Evolutionary conservation across 2,797 vertebrate genomes (phyloP), one percentile per base, ranked within the genome.

Genomic region (Sciaenops ocellatus): DNA sequence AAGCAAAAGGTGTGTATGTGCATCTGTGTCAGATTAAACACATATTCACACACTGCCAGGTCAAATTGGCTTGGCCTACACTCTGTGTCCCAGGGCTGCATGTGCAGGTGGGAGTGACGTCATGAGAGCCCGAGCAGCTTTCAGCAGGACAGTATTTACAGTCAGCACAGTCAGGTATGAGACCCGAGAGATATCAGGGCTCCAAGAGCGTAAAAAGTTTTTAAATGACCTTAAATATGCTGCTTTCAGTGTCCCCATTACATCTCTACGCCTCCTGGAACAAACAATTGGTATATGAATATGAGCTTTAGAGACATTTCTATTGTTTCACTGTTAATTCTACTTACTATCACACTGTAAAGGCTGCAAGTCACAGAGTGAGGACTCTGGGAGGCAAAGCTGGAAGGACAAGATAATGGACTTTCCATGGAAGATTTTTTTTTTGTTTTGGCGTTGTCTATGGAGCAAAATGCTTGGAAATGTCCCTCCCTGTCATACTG

Each of bases 361-460:
- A 63, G 71, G 59, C 77, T 63, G 60, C 69, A 81, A 74, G 77
- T 83, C 79, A 68, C 42, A 50, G 38, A 51, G 60, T 17, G 68
- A 52, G 46, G 67, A 75, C 78, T 78, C 51, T 51, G 48, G 80
- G 69, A 88, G 77, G 79, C 73, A 70, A 83, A 87, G 84, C 85
- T 92, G 89, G 46, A 30, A 71, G 76, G 75, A 79, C 71, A 65
- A 89, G 87, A 93, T 91, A 90, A 90, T 83, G 79, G 70, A 66
- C 70, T 92, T 89, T 87, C 82, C 71, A 74, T 73, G 69, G 64
- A 82, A 72, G 38, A 48, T 4, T 12, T 18, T 42, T 30, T 30
- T 30, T 28, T 28, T 30, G 6, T 72, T 83, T 72, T 85, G 76
- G 77, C 65, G 71, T 55, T 18, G 68, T 78, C 68, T 72, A 8